A percentile compares a stretch with the other conserved stretches of the same genome.
phyloP scores from a whole-genome alignment of 2,113 vertebrate genomes.

The Coryphaenoides rupestris region DNA sequence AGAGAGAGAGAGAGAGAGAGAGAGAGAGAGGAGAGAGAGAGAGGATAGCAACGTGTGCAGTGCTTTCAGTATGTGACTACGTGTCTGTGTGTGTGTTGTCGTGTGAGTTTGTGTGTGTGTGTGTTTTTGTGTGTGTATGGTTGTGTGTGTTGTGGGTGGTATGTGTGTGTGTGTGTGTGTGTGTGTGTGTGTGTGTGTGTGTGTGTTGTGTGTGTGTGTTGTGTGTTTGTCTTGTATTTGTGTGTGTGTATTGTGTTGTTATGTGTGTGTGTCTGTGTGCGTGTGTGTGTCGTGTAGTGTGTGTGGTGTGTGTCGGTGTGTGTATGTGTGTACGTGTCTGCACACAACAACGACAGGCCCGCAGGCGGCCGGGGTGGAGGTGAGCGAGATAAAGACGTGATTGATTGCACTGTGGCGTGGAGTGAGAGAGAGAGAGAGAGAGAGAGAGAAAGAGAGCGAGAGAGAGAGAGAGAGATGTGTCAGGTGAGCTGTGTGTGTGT shows the following conservation, averaged over 20 bases:
- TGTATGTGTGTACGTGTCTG: too few relatives aligned
- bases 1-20: conserved; percentile 38
- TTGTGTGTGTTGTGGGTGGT: conserved; percentile 22
- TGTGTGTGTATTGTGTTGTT: too few relatives aligned
- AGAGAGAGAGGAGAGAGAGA: too few relatives aligned
- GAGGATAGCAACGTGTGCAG: conserved; percentile 26
- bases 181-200: conserved; percentile 20
- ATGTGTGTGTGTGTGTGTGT: not conserved
- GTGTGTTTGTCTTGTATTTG: too few relatives aligned
- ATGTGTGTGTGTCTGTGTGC: too few relatives aligned
- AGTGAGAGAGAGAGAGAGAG: too few relatives aligned
- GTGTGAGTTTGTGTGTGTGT: too few relatives aligned
- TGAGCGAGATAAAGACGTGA: conserved; percentile 45
- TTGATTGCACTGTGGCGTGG: conserved; percentile 13
- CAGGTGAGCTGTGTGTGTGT: not conserved
- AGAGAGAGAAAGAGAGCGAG: too few relatives aligned
- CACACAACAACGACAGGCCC: too few relatives aligned
- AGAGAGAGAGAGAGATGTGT: too few relatives aligned
- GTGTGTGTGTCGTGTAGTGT: too few relatives aligned
- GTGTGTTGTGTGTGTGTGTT: not conserved
- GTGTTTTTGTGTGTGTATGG: not conserved
- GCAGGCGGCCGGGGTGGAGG: conserved; percentile 10
- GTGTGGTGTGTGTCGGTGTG: too few relatives aligned
- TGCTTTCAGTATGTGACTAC: conserved; percentile 16
- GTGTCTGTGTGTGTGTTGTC: not conserved